Conservation (phyloP, 2,888 invertebrate genomes). For the Antheraea assamensis region DNA sequence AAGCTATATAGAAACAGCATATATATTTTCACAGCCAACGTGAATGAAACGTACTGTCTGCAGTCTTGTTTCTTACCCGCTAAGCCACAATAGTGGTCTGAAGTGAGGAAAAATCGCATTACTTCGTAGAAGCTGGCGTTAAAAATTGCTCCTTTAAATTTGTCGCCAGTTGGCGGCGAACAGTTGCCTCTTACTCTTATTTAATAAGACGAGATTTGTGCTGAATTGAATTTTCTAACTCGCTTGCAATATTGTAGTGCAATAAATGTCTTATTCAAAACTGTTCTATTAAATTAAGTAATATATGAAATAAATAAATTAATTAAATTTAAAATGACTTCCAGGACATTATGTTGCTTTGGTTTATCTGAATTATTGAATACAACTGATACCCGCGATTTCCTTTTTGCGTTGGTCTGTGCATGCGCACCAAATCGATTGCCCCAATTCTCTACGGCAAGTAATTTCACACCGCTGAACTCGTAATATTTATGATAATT, state of each 20-base stretch:
- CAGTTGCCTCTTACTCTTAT: slow-evolving; percentile 11
- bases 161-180: slow-evolving; percentile 14
- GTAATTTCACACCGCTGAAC: too few relatives aligned
- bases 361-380: too few relatives aligned
- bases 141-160: slow-evolving; percentile 11
- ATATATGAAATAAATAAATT: too few relatives aligned
- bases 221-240: slow-evolving; percentile 2
- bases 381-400: too few relatives aligned
- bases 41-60: not conserved
- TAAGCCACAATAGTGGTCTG: slow-evolving; percentile 2
- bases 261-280: not conserved
- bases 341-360: too few relatives aligned
- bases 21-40: not conserved
- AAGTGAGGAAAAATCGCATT: not conserved
- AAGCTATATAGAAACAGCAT: not conserved
- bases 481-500: too few relatives aligned
- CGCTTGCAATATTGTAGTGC: not conserved
- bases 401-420: too few relatives aligned
- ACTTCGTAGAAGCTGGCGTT: slow-evolving; percentile 14
- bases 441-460: too few relatives aligned
- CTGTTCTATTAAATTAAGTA: too few relatives aligned
- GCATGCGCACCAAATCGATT: too few relatives aligned
- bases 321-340: too few relatives aligned
- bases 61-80: not conserved
- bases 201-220: not conserved